Base-by-base conservation (phyloP, 2,113 vertebrate species). In the Seriola dumerili region DNA sequence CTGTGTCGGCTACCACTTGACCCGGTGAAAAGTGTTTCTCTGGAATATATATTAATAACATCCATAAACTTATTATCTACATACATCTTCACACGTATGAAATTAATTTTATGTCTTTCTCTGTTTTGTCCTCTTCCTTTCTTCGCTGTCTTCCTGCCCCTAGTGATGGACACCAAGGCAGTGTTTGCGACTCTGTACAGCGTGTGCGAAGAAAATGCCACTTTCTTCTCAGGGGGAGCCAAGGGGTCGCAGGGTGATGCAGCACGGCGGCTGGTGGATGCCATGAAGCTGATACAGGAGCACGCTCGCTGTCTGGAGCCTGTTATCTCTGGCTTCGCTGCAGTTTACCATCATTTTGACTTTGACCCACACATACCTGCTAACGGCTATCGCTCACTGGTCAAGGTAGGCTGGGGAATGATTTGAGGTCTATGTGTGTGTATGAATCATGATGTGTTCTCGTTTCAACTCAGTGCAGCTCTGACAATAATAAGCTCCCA, bases 361-460 rank as follows among this genome's bases (percentile, higher is more conserved):
- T 96, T 97, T 84, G 97, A 98, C 78, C 92, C 96, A 17, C 94
- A 95, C 85, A 97, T 97, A 0, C 97, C 96, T 0, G 97, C 96
- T 69, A 98, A 98, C 0, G 97, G 97, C 52, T 98, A 97, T 91
- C 97, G 97, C 84, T 98, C 97, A 23, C 93, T 98, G 59, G 95
- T 97, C 44, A 97, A 97, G 94, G 95, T 95, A 85, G 63, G 77
- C 36, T 40, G 23, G 25, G 32, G 11, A 29, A 75, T 70, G 54
- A 58, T 74, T 46, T 68, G 4, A 52, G 12, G 25, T 62, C 1
- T 59, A 21, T 75, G n/a, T 76, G 42, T 52, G 7, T 77, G 63
- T 64, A 16, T 34, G 16, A 34, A 19, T 71, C 3, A 61, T 55
- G 14, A 64, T 54, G 16, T 90, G 46, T 48, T 78, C 17, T 70